Evolutionary conservation across 92 coral and sea anemone genomes (phyloP).

Genomic region (Hydrozoanthus gracilis): DNA sequence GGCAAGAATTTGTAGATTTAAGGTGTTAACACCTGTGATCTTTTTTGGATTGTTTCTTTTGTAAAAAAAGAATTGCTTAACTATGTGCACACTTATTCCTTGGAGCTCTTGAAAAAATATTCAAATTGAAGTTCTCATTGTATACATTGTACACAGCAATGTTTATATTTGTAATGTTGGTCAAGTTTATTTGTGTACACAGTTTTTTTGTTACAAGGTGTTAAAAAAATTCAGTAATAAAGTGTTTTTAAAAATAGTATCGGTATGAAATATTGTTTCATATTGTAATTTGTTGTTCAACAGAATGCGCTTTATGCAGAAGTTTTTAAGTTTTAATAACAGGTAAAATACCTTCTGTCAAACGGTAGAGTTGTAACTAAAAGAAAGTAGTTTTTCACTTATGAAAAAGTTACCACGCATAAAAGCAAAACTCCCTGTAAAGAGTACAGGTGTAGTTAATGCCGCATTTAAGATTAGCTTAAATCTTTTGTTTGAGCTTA

Average conservation of each 20-base stretch:
- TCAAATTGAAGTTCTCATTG: neutral
- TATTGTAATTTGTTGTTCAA: neutral
- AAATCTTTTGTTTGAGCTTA: neutral
- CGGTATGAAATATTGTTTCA: neutral
- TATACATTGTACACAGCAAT: neutral
- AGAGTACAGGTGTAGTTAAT: neutral
- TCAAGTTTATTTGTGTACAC: neutral
- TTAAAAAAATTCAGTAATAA: neutral
- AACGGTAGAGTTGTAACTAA: constrained; percentile 14
- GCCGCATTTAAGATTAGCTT: neutral
- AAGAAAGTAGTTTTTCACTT: neutral
- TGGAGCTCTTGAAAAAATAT: too few relatives aligned
- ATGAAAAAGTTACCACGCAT: neutral
- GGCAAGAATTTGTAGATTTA: constrained; percentile 3
- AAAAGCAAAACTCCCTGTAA: neutral
- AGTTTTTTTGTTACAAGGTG: neutral
- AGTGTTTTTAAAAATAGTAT: neutral
- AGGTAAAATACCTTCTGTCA: constrained; percentile 9
- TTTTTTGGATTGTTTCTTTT: constrained; percentile 16
- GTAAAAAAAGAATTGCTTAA: neutral
- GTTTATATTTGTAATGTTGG: neutral
- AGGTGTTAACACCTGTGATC: neutral
- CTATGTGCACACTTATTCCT: too few relatives aligned
- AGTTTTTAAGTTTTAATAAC: neutral
- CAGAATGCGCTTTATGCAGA: constrained; percentile 10